phyloP scores from a whole-genome alignment of 2,113 vertebrate genomes.

The Caloenas nicobarica region DNA sequence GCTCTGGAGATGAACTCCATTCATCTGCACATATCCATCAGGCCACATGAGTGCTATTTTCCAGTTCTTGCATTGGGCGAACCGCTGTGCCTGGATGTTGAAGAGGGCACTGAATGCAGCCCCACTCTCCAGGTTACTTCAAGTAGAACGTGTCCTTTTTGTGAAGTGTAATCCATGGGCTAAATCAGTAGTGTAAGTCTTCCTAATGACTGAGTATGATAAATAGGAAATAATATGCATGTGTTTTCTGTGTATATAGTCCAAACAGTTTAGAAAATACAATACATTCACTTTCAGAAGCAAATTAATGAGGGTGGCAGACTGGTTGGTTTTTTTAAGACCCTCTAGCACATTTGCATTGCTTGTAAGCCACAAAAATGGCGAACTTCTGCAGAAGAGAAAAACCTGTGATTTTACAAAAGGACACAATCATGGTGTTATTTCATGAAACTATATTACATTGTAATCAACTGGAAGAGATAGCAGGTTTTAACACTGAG shows the following conservation, averaged over 20 bases:
- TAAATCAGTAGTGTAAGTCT: slow-evolving; percentile 22
- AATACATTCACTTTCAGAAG: slow-evolving; percentile 33
- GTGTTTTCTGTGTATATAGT: slow-evolving; percentile 3
- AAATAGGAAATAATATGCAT: slow-evolving; percentile 21
- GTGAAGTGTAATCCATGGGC: background rate
- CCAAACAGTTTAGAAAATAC: slow-evolving; percentile 8
- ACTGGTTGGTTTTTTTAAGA: background rate
- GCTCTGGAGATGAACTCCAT: background rate
- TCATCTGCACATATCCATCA: background rate
- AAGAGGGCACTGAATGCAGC: background rate
- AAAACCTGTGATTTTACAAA: background rate
- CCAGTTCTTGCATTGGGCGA: background rate
- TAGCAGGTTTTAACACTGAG: background rate
- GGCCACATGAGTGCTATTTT: background rate
- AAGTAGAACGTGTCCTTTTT: slow-evolving; percentile 1
- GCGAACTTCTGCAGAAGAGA: background rate
- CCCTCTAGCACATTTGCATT: background rate
- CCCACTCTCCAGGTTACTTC: background rate
- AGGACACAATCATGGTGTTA: background rate
- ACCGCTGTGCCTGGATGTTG: background rate
- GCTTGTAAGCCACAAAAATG: background rate
- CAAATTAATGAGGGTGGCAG: background rate
- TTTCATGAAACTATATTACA: background rate
- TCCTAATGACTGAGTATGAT: background rate
- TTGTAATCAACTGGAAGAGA: background rate